Conservation (phyloP, 1,140 invertebrate genomes). For the Bombus balteatus region DNA sequence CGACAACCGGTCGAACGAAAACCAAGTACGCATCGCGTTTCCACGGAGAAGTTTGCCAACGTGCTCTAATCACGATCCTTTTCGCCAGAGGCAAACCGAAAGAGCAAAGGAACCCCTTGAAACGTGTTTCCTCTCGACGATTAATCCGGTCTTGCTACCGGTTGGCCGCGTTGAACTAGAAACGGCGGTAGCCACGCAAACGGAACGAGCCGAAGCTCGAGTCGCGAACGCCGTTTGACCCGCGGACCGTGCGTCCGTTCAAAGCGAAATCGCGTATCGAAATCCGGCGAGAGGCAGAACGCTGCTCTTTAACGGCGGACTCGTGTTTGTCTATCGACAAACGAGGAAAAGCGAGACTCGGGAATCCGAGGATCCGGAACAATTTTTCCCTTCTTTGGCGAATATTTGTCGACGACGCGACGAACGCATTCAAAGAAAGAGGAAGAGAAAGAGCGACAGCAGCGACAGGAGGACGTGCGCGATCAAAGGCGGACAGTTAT, state of each 20-base stretch:
- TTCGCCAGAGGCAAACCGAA: neutral
- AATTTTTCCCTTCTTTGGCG: neutral
- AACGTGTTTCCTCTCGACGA: conserved; percentile 1
- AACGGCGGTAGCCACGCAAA: neutral
- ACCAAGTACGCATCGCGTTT: neutral
- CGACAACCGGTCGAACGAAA: neutral
- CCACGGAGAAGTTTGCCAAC: neutral
- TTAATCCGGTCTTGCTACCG: conserved; percentile 12
- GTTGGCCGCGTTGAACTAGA: conserved; percentile 6
- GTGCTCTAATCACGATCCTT: neutral
- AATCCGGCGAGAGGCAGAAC: neutral
- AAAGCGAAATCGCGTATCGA: conserved; percentile 12
- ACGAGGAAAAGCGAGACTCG: neutral
- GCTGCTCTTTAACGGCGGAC: conserved; percentile 4
- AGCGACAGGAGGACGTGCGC: neutral
- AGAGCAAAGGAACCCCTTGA: neutral
- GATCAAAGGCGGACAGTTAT: conserved; percentile 35
- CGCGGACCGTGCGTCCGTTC: conserved; percentile 19
- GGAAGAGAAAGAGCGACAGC: no score
- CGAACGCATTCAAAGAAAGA: neutral
- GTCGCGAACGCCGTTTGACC: conserved; percentile 6
- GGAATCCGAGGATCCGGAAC: neutral
- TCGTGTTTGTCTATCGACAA: neutral
- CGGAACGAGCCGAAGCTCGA: neutral
- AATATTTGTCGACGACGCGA: conserved; percentile 1